phyloP scores from a whole-genome alignment of 2,113 vertebrate species.

The Paramisgurnus dabryanus region DNA sequence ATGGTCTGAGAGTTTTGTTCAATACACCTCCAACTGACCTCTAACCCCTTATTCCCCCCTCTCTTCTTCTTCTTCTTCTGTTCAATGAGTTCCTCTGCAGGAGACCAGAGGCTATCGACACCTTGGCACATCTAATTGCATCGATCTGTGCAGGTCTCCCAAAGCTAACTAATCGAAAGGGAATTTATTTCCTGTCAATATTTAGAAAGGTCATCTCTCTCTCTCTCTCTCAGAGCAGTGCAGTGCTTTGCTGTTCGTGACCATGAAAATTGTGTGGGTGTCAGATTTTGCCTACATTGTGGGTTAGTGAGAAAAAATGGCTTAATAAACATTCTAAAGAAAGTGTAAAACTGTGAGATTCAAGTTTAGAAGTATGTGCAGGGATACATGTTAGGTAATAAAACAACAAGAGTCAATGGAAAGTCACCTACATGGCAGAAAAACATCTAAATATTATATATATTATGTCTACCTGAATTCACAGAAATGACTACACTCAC shows the following conservation, averaged over 20 bases:
- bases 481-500: too few species aligned
- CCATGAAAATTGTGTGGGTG: slow-evolving; percentile 23
- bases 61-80: slow-evolving; percentile 42
- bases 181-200: slow-evolving; percentile 80
- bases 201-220: slow-evolving; percentile 76
- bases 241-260: slow-evolving; percentile 18
- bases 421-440: too few species aligned
- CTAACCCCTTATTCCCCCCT: slow-evolving; percentile 19
- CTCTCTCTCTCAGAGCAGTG: slow-evolving; percentile 47
- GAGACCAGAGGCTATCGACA: slow-evolving; percentile 65
- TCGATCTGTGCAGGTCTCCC: slow-evolving; percentile 72
- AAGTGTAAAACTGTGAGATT: neutral
- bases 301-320: neutral
- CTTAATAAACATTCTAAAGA: neutral
- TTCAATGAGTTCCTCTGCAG: slow-evolving; percentile 48
- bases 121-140: slow-evolving; percentile 73
- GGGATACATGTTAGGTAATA: too few species aligned
- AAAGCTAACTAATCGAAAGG: slow-evolving; percentile 77
- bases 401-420: too few species aligned
- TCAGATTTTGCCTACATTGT: neutral
- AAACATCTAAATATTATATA: too few species aligned
- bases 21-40: slow-evolving; percentile 68
- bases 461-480: too few species aligned
- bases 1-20: slow-evolving; percentile 61
- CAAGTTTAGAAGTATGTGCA: too few species aligned